These are phyloP conservation scores for Nematolebias whitei DNA, from an alignment of 2,113 vertebrate species.

Conservation along the genomic window DNA sequence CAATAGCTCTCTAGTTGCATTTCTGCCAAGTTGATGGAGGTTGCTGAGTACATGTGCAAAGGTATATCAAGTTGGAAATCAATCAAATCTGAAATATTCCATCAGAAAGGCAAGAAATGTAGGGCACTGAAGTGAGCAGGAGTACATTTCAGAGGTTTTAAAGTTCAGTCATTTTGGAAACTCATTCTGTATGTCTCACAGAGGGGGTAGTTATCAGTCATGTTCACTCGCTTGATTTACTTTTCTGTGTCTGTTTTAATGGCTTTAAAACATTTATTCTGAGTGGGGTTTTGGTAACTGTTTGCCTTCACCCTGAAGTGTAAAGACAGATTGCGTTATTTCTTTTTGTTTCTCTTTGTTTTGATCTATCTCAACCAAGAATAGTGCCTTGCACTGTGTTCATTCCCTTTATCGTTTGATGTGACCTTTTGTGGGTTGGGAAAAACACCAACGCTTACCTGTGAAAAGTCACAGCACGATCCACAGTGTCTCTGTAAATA, in stretches of 20 bases:
- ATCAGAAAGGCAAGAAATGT: slow-evolving; percentile 65
- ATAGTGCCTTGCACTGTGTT: slow-evolving; percentile 25
- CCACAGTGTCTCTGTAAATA: slow-evolving; percentile 41
- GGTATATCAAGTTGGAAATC: slow-evolving; percentile 76
- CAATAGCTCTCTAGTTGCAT: slow-evolving; percentile 73
- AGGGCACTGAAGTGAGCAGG: slow-evolving; percentile 60
- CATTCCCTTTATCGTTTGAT: slow-evolving; percentile 39
- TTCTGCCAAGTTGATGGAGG: slow-evolving; percentile 74
- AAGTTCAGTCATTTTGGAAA: slow-evolving; percentile 48
- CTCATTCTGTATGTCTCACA: not conserved
- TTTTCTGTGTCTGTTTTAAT: not conserved
- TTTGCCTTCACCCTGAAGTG: not conserved
- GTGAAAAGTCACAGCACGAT: slow-evolving; percentile 61
- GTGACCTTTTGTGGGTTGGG: slow-evolving; percentile 60
- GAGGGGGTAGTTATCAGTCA: not conserved
- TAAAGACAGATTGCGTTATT: slow-evolving; percentile 25
- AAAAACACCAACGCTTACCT: slow-evolving; percentile 48
- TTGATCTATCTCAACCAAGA: slow-evolving; percentile 41
- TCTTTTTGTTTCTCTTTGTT: slow-evolving; percentile 5
- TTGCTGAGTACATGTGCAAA: slow-evolving; percentile 62
- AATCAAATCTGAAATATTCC: slow-evolving; percentile 75
- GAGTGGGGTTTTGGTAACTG: not conserved
- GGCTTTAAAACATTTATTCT: not conserved
- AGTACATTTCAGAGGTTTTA: slow-evolving; percentile 58
- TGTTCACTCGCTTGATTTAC: no score